A percentile compares a stretch with the other conserved stretches of the same genome.
phyloP scores from a whole-genome alignment of 2,113 vertebrate genomes.

The Empidonax alnorum region DNA sequence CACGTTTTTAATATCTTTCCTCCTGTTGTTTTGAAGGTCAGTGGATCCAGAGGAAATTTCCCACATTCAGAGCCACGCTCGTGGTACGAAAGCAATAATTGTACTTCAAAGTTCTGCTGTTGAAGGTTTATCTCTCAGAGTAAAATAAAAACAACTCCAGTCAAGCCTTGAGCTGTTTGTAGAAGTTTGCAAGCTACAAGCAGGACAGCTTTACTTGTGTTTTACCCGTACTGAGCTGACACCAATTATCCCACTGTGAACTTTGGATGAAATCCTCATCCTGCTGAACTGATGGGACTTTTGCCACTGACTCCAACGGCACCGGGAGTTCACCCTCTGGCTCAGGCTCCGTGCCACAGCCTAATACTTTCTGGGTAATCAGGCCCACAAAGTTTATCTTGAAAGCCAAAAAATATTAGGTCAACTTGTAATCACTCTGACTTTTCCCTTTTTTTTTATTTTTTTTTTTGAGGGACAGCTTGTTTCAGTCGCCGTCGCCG shows the following conservation, averaged over 20 bases:
- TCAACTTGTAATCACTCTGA: not conserved
- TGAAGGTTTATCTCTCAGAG: not conserved
- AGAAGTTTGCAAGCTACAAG: not conserved
- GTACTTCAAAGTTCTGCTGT: not conserved
- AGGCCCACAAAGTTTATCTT: slow-evolving; percentile 11
- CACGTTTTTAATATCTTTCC: not conserved
- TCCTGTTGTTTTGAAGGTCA: slow-evolving; percentile 41
- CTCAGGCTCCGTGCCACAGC: not conserved
- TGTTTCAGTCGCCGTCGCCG: not conserved
- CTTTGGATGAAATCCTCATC: slow-evolving; percentile 21
- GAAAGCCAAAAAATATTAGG: slow-evolving; percentile 30
- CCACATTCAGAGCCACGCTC: not conserved
- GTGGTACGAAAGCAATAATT: not conserved
- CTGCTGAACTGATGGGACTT: slow-evolving; percentile 30
- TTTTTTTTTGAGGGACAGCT: not conserved
- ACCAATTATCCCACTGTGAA: slow-evolving; percentile 27
- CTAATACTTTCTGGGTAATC: not conserved
- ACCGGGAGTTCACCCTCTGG: not conserved
- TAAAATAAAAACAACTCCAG: not conserved
- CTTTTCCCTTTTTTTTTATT: not conserved
- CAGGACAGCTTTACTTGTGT: not conserved
- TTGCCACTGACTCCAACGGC: not conserved
- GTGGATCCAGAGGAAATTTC: not conserved
- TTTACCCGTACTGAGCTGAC: not conserved
- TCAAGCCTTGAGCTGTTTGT: not conserved